phyloP scores from a whole-genome alignment of 2,113 vertebrate genomes.

The Arenaria interpres region DNA sequence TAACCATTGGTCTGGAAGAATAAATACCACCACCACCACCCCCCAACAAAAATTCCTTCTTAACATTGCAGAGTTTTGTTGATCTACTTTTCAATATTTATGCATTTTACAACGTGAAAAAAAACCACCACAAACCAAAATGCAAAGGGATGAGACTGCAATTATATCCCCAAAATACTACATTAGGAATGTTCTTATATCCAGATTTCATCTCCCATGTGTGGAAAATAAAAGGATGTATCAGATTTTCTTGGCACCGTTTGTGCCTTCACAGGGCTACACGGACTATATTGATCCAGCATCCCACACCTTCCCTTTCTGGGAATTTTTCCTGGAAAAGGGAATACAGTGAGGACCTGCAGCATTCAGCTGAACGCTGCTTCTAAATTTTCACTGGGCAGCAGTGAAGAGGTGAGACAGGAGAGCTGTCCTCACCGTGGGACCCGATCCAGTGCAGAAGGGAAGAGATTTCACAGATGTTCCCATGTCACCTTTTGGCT shows the following conservation, averaged over 20 bases:
- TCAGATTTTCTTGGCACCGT: background rate
- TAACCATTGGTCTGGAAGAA: background rate
- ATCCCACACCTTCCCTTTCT: background rate
- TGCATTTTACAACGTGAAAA: background rate
- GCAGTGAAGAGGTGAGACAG: background rate
- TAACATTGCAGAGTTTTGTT: background rate
- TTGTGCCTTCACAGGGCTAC: background rate
- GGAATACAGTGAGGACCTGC: background rate
- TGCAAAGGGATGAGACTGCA: background rate
- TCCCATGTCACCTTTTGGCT: background rate
- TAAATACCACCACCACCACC: background rate
- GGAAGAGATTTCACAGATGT: background rate
- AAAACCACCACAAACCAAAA: background rate
- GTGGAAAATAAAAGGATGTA: background rate
- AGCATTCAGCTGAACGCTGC: background rate
- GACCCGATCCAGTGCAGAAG: background rate
- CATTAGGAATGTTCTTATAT: background rate
- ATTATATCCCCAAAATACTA: background rate
- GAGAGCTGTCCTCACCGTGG: background rate
- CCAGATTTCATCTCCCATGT: background rate
- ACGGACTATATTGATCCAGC: background rate
- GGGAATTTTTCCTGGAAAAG: background rate
- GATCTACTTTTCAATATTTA: background rate
- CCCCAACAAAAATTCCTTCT: background rate
- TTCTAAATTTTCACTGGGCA: background rate